Conservation (phyloP, 2,888 invertebrate species). For the Acanthoscelides obtectus region DNA sequence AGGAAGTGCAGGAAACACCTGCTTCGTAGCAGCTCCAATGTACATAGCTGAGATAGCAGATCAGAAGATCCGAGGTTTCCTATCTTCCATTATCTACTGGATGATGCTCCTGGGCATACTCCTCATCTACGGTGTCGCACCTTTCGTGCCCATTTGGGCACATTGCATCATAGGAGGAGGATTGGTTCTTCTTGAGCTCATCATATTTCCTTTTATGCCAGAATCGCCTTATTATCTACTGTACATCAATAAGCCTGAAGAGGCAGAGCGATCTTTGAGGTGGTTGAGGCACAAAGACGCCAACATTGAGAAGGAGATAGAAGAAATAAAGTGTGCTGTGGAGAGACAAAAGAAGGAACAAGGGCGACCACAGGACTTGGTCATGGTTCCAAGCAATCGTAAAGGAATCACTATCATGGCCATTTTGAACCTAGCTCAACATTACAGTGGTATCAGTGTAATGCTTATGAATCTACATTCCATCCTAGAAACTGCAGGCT, state of each 20-base stretch:
- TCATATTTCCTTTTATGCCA: slow-evolving; percentile 36
- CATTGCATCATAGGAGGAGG: slow-evolving; percentile 32
- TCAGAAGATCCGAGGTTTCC: slow-evolving; percentile 43
- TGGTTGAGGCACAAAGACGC: slow-evolving; percentile 30
- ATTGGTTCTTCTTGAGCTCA: slow-evolving; percentile 37
- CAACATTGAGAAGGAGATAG: slow-evolving; percentile 40
- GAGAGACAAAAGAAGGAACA: slow-evolving; percentile 41
- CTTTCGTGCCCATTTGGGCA: slow-evolving; percentile 32
- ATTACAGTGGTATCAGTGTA: slow-evolving; percentile 45
- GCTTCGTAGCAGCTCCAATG: slow-evolving; percentile 46
- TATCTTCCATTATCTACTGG: slow-evolving; percentile 42
- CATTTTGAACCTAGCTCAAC: slow-evolving; percentile 42
- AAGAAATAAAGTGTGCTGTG: slow-evolving; percentile 40
- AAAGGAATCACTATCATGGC: slow-evolving; percentile 44
- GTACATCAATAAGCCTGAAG: slow-evolving; percentile 38
- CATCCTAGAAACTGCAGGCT: slow-evolving; percentile 40
- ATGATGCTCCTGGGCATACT: slow-evolving; percentile 44
- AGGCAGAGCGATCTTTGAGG: slow-evolving; percentile 36
- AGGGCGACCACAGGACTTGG: slow-evolving; percentile 40
- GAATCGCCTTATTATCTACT: slow-evolving; percentile 44
- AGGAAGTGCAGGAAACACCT: slow-evolving; percentile 44
- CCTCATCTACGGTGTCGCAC: slow-evolving; percentile 40
- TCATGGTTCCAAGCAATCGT: slow-evolving; percentile 40
- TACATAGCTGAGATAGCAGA: slow-evolving; percentile 46
- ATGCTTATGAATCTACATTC: slow-evolving; percentile 45